Conservation (phyloP, 2,888 invertebrate species). For the Panzeria rudis region DNA sequence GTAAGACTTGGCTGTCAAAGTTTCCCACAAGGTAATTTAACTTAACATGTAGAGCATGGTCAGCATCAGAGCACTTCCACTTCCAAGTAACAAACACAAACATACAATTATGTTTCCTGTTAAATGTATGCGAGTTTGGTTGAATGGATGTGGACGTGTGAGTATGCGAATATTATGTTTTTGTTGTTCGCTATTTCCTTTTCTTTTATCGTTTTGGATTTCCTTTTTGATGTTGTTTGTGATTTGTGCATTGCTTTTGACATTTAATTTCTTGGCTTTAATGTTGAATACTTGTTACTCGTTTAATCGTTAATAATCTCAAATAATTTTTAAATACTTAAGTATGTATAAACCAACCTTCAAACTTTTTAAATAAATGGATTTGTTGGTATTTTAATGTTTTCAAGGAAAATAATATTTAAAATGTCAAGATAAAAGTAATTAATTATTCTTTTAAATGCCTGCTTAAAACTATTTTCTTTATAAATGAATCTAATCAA, state of each 20-base stretch:
- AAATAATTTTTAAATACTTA: neutral
- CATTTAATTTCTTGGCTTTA: constrained; percentile 73
- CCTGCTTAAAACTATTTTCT: constrained; percentile 46
- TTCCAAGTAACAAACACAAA: constrained; percentile 37
- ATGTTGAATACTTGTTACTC: constrained; percentile 55
- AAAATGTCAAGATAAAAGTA: neutral
- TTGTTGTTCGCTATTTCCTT: constrained; percentile 69
- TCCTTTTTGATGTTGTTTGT: constrained; percentile 84
- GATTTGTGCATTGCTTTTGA: constrained; percentile 77
- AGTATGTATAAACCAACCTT: constrained; percentile 5
- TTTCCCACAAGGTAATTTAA: constrained; percentile 91
- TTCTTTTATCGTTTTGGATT: constrained; percentile 79
- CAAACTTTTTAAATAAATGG: constrained; percentile 10
- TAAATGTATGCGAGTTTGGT: constrained; percentile 11
- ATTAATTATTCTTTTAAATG: constrained; percentile 20
- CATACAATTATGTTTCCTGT: constrained; percentile 1
- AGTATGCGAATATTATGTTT: constrained; percentile 70
- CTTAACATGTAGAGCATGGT: constrained; percentile 51
- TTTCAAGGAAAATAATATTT: constrained; percentile 7
- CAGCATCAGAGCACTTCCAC: constrained; percentile 42
- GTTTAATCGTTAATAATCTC: constrained; percentile 42
- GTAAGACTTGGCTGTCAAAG: constrained; percentile 96
- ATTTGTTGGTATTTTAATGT: constrained; percentile 32
- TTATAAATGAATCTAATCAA: constrained; percentile 49
- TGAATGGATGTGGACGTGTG: neutral